A percentile compares a stretch with the other conserved stretches of the same genome.
Evolutionary conservation across 1,140 invertebrate species (phyloP).

Genomic region (Lepidurus arcticus): DNA sequence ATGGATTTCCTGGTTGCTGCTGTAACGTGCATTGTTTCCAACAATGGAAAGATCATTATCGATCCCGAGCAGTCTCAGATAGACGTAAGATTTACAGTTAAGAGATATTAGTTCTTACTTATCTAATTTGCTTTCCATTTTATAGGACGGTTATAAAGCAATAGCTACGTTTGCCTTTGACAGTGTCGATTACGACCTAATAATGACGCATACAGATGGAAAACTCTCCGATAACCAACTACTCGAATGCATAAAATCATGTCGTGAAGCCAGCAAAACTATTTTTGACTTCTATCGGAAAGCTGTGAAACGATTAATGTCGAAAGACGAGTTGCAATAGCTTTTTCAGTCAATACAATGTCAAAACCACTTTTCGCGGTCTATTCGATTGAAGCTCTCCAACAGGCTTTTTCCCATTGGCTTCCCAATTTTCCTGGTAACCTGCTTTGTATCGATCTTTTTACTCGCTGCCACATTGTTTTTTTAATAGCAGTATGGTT

Average conservation of each 20-base stretch:
- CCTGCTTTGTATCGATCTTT: no score
- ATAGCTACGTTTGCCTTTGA: slow-evolving; percentile 65
- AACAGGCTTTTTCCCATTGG: no score
- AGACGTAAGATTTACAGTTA: slow-evolving; percentile 33
- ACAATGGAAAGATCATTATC: slow-evolving; percentile 56
- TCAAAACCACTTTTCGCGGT: not conserved
- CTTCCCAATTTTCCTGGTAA: no score
- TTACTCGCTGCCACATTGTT: no score
- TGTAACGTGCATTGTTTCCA: slow-evolving; percentile 62
- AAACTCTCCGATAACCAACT: slow-evolving; percentile 59
- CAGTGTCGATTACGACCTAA: slow-evolving; percentile 55
- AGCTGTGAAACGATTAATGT: slow-evolving; percentile 45
- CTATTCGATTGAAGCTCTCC: not conserved
- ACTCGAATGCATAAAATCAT: slow-evolving; percentile 55
- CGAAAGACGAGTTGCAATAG: slow-evolving; percentile 30
- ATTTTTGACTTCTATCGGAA: slow-evolving; percentile 67
- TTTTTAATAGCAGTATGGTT: no score
- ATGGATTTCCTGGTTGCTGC: slow-evolving; percentile 76
- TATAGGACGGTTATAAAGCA: slow-evolving; percentile 48
- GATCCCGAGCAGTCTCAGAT: slow-evolving; percentile 55
- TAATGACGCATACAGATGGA: slow-evolving; percentile 61
- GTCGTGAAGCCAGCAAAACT: slow-evolving; percentile 56
- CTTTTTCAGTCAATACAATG: not conserved
- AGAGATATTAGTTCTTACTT: slow-evolving; percentile 28
- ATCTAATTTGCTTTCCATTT: slow-evolving; percentile 35